phyloP scores from a whole-genome alignment of 2,113 vertebrate species.

The Agelaius tricolor region DNA sequence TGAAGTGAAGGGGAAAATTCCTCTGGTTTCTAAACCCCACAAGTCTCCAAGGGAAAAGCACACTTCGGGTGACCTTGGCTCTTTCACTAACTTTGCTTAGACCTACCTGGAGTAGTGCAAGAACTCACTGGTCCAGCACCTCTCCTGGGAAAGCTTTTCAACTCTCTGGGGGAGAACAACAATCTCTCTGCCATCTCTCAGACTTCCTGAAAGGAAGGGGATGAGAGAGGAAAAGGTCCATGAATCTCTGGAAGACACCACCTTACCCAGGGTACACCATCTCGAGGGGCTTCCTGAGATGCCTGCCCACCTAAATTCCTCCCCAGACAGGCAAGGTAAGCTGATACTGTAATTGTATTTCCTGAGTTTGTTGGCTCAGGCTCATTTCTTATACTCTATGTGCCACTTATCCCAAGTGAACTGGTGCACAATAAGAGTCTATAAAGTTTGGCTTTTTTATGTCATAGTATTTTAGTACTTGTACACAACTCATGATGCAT shows the following conservation, averaged over 20 bases:
- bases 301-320: not conserved
- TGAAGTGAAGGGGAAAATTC: not conserved
- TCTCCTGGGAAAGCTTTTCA: not conserved
- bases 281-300: rapidly evolving
- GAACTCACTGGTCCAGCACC: rapidly evolving
- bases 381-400: not conserved
- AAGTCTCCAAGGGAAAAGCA: not conserved
- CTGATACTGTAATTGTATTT: not conserved
- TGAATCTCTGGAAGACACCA: not conserved
- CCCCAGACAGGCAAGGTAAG: not conserved
- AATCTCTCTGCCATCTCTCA: not conserved
- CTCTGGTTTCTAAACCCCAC: not conserved
- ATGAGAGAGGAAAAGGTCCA: not conserved
- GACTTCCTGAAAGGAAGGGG: not conserved
- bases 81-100: not conserved
- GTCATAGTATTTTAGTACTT: not conserved
- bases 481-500: not conserved
- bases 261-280: not conserved
- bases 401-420: not conserved
- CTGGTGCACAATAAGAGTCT: not conserved
- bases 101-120: rapidly evolving
- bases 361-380: not conserved
- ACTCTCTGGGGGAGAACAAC: not conserved
- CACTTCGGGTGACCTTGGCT: not conserved
- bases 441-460: rapidly evolving